Base-by-base conservation (phyloP, 64 coral and sea anemone species). In the Porites lutea region DNA sequence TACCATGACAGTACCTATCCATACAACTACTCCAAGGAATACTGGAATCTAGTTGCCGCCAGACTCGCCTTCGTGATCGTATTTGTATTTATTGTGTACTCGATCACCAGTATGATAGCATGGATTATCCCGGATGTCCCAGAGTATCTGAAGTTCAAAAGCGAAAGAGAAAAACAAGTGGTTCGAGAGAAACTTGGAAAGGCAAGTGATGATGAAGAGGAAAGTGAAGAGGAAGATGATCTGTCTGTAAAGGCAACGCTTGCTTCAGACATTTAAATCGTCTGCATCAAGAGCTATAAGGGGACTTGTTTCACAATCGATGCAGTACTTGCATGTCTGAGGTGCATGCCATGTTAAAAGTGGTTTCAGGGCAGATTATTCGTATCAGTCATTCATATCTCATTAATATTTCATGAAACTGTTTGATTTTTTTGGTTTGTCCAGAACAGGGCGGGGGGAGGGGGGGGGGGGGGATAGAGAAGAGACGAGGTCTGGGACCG, bases 11-110 rank as follows among this genome's bases (percentile, higher is more conserved):
- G 52, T 43, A 60, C 67, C 11, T 48, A 69, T 2, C 92, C 92
- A 14, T 97, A 90, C 67, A 72, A 90, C 13, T 72, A 86, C 46
- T 87, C 88, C 19, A 94, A 91, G 14, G 67, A 87, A 6, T 97
- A 97, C 83, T 97, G 95, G 95, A 89, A 97, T 78, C 27, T 97
- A 19, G 87, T 97, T 4, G 95, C 92, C 23, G 88, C 77, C 13
- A 88, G 95, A 58, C 86, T 97, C 22, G 95, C 95, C 62, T 97
- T 97, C 58, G 95, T 97, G 57, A 87, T 97, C 48, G 92, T 91
- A 6, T 97, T 97, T 78, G 88, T 91, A 70, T 97, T 94, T 53
- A 74, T 85, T 3, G 95, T 97, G 13, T 88, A 97, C 50, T 53
- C 89, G 53, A 66, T 94, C 76, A 97, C 92, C 20, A 88, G 44